Conservation (phyloP, 2,888 invertebrate species). For the Cephus nigrinus region DNA sequence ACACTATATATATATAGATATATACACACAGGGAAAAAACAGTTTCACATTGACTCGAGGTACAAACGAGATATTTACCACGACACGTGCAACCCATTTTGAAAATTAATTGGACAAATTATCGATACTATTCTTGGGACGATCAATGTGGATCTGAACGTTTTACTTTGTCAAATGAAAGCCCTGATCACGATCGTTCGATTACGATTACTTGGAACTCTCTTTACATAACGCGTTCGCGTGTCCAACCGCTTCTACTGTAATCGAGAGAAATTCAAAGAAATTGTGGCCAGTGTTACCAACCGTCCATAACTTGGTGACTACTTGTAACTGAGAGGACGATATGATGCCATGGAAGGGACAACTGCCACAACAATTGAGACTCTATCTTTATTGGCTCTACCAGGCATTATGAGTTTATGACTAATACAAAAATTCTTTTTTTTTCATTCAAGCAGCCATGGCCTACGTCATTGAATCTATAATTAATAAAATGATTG, state of each 20-base stretch:
- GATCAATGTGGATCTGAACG: background rate
- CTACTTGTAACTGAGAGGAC: background rate
- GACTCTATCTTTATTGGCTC: background rate
- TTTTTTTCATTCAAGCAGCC: background rate
- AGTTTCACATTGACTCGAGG: background rate
- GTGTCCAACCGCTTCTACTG: background rate
- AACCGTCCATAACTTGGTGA: background rate
- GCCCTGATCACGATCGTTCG: background rate
- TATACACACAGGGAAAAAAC: background rate
- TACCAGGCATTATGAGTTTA: background rate
- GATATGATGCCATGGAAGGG: background rate
- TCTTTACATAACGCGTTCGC: background rate
- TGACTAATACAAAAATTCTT: background rate
- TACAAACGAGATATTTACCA: background rate
- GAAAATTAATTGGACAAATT: background rate
- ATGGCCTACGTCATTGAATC: background rate
- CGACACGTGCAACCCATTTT: background rate
- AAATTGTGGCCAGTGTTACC: background rate
- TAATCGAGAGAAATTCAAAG: background rate
- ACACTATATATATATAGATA: background rate
- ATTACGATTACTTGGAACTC: background rate
- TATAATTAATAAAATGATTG: background rate
- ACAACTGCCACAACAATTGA: background rate
- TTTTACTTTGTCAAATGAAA: background rate
- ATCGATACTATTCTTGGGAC: background rate